Evolutionary conservation across 2,113 vertebrate genomes (phyloP), one percentile per base, ranked within the genome.

Genomic region (Syngnathus scovelli): DNA sequence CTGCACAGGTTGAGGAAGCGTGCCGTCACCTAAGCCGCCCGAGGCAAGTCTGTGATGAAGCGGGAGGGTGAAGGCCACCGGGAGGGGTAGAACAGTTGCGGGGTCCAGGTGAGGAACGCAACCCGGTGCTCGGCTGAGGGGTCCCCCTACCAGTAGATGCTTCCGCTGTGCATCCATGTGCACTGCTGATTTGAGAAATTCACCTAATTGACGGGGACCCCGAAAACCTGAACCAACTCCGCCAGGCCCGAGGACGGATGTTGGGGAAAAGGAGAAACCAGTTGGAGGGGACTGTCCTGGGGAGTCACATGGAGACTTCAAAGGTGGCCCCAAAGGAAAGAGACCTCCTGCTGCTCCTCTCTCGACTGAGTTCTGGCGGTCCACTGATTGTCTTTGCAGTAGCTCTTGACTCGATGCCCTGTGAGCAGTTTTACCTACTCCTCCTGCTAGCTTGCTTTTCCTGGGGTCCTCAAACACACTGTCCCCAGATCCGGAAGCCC

Each of bases 161-260:
- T 95, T 98, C 79, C 94, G 93, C 66, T 95, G 94, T 15, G 91
- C 90, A 68, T 99, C 97, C 80, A 94, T 91, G 69, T 98, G 95
- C 71, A 98, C 92, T 41, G 97, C 96, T 0, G 94, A 96, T 89
- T 96, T 98, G 73, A 99, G 77, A 80, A 98, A 98, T 81, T 98
- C 97, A 10, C 97, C 97, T 36, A 99, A 83, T 76, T 97, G 97
- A 43, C 96, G 92, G 0, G 96, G 95, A 21, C 93, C 92, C 19
- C 97, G 93, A 4, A 94, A 89, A 3, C 90, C 93, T 0, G 89
- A 88, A 8, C 61, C 81, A 21, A 62, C 75, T 0, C 71, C 77
- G 48, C 68, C 83, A 9, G 75, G 11, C 43, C 67, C 76, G 3
- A 78, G 73, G 62, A 91, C 88, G 41, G 93, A 88, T 0, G 92